Evolutionary conservation across 1,140 invertebrate genomes (phyloP), one percentile per base, ranked within the genome.

Genomic region (Lysiphlebus fabarum): DNA sequence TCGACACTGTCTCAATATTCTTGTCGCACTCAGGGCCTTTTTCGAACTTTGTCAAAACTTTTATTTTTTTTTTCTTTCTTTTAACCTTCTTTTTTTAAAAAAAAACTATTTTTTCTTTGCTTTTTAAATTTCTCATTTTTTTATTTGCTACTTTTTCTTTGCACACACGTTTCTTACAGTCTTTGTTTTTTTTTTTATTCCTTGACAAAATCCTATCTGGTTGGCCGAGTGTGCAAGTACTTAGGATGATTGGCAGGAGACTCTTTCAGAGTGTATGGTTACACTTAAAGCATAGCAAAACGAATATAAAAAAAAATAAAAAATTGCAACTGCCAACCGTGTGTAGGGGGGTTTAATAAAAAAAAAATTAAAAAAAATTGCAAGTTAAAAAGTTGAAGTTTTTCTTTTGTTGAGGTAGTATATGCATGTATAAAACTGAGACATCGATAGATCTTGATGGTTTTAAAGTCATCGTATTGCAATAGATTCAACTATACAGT

Each of bases 201-300:
- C 26, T 33, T 26, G 50, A 51, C 42, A 50, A 49, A 55, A 55
- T 51, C 53, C 55, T 45, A 53, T 47, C 44, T 49, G 61, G 10
- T n/a, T 56, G 33, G 43, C 44, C 42, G 40, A 33, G 62, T 53
- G 54, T 59, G 62, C 54, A 60, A 60, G 58, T 72, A 70, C 68
- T 72, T 70, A 71, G 66, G 67, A 71, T 68, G 68, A 74, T 72
- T 72, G 65, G 64, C 68, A 26, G 17, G 17, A 64, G 69, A 72
- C 43, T 34, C 36, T 60, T 53, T 41, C 26, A 42, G 14, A 41
- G 50, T 11, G 44, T 43, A 56, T 42, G 34, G 55, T 36, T 33
- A 51, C 57, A 53, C 56, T 42, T 11, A 47, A 14, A 53, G 53
- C 56, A 59, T 66, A 69, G 68, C 65, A 70, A 70, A 67, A 26